These are phyloP conservation scores for Lontra canadensis DNA, from an alignment of 2,113 vertebrate genomes.

Conservation along the genomic window DNA sequence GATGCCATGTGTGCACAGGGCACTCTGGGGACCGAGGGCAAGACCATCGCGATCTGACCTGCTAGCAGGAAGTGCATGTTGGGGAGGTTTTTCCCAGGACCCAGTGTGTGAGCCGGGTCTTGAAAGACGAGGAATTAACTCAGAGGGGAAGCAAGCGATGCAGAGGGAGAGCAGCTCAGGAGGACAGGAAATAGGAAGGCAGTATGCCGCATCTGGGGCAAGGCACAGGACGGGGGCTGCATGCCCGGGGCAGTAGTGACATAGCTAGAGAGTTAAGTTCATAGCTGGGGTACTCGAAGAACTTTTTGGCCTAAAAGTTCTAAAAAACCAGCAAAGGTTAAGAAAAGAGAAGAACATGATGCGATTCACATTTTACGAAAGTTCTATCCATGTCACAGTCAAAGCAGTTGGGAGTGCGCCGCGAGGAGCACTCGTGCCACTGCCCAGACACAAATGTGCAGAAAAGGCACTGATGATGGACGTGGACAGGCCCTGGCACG, in stretches of 20 bases:
- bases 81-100: not conserved
- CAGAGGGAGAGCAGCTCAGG: not conserved
- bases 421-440: not conserved
- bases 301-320: not conserved
- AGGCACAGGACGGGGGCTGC: not conserved
- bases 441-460: not conserved
- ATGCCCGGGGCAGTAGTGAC: rapidly evolving
- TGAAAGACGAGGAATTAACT: not conserved
- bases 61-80: not conserved
- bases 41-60: not conserved
- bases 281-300: not conserved
- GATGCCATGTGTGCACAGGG: not conserved
- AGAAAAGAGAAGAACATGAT: not conserved
- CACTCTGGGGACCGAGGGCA: not conserved
- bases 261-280: not conserved
- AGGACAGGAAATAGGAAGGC: not conserved
- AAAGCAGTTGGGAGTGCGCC: not conserved
- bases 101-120: not conserved
- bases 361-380: not conserved
- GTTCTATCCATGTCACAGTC: not conserved
- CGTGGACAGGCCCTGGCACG: rapidly evolving
- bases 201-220: not conserved
- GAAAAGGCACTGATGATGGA: not conserved
- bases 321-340: not conserved
- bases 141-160: not conserved